Evolutionary conservation across 2,888 invertebrate genomes (phyloP), one percentile per base, ranked within the genome.

Genomic region (Ellobium chinense): DNA sequence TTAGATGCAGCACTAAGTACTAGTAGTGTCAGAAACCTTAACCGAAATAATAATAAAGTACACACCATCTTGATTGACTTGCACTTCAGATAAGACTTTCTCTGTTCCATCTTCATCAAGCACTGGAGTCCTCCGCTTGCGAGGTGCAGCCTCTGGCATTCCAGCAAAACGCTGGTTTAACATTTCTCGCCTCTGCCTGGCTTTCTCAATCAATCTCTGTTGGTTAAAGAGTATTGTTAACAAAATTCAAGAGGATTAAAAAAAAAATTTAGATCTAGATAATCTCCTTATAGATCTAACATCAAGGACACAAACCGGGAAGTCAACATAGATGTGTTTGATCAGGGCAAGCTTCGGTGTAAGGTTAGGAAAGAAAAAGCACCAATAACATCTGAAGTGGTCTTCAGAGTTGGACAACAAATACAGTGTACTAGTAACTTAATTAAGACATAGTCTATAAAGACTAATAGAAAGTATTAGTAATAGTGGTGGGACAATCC

Each of bases 111-210:
- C 86, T 24, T 89, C 89, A 37, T 86, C 87, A 0, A 88, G 82
- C 0, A 80, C 80, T 12, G 89, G 85, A 24, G 84, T 84, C 1
- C 85, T 78, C 12, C 91, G 84, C 72, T 90, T 90, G 24, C 90
- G 86, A 7, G 89, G 89, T 0, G 87, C 87, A 18, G 88, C 87
- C 63, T 90, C 90, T n/a, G 90, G 90, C 24, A 89, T 88, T 63
- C 88, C 89, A 7, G 89, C 88, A 58, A 90, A 83, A 74, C 89
- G 88, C 81, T 89, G 88, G 54, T 88, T 88, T 46, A 91, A 74
- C 82, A 87, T 84, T 60, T 90, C 91, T 60, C 90, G 80, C 56
- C 91, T 82, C 72, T 89, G 88, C 14, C 90, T 75, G 1, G 91
- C 89, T 39, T 89, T 82, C 75, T 90, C 89, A 34, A 91, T 82